Conservation (phyloP, 1,140 invertebrate species). For the Arctopsyche grandis region DNA sequence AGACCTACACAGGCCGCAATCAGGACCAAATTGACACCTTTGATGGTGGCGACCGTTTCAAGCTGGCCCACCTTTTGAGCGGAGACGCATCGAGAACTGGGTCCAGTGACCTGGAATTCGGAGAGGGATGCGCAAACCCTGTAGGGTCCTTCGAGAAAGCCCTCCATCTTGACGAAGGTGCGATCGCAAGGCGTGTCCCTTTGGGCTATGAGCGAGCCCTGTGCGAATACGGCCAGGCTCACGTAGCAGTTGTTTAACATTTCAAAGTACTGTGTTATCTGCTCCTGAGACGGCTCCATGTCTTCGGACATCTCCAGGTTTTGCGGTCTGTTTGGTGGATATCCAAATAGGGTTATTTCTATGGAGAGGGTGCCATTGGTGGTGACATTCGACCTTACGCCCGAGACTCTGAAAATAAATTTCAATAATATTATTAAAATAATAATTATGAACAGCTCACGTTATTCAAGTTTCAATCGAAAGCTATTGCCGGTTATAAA, state of each 20-base stretch:
- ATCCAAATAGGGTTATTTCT: constrained; percentile 62
- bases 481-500: no score
- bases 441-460: no score
- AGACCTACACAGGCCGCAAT: constrained; percentile 66
- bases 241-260: constrained; percentile 63
- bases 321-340: constrained; percentile 57
- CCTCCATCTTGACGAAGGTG: constrained; percentile 64
- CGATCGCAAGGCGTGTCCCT: constrained; percentile 63
- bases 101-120: constrained; percentile 60
- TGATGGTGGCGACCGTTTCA: constrained; percentile 62
- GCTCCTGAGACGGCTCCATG: constrained; percentile 58
- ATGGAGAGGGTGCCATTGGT: constrained; percentile 62
- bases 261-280: constrained; percentile 55
- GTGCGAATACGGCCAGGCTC: constrained; percentile 61
- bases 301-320: constrained; percentile 57
- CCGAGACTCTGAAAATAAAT: constrained; percentile 61
- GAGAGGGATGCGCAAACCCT: constrained; percentile 64
- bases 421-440: neutral
- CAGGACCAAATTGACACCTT: constrained; percentile 65
- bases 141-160: constrained; percentile 63
- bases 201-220: constrained; percentile 63
- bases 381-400: constrained; percentile 65
- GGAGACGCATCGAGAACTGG: constrained; percentile 65
- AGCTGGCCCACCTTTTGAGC: constrained; percentile 62
- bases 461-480: no score